Evolutionary conservation across 2,797 vertebrate genomes (phyloP).

Genomic region (Ctenopoma multispine): DNA sequence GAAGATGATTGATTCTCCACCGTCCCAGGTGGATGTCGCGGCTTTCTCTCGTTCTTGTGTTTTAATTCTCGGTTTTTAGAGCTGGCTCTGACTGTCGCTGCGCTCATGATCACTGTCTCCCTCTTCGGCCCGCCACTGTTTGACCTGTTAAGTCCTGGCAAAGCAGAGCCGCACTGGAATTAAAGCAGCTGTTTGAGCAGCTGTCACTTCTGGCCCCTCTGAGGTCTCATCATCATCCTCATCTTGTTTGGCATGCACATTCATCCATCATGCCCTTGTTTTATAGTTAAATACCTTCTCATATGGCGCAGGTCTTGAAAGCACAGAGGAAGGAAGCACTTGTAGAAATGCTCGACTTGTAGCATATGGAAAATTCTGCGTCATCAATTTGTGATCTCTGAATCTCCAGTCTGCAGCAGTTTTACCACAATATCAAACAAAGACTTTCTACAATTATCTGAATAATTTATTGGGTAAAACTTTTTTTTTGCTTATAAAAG

Average conservation of each 20-base stretch:
- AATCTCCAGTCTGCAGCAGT: neutral
- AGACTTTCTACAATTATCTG: neutral
- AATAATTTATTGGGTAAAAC: neutral
- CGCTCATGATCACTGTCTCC: slow-evolving; percentile 17
- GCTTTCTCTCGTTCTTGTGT: slow-evolving; percentile 8
- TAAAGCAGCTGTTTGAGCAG: slow-evolving; percentile 57
- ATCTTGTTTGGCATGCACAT: slow-evolving; percentile 11
- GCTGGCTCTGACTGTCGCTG: slow-evolving; percentile 1
- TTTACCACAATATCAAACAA: neutral
- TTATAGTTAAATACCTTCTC: neutral
- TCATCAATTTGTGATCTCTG: neutral
- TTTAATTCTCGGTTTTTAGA: slow-evolving; percentile 39
- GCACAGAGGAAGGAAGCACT: slow-evolving; percentile 2
- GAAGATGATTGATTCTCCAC: slow-evolving; percentile 39
- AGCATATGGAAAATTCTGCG: neutral
- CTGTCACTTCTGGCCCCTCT: slow-evolving; percentile 35
- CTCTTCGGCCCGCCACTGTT: slow-evolving; percentile 1
- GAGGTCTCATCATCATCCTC: too few species aligned
- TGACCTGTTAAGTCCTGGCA: slow-evolving; percentile 48
- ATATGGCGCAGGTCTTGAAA: neutral
- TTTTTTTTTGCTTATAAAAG: neutral
- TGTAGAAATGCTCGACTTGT: slow-evolving; percentile 11
- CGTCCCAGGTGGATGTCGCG: neutral
- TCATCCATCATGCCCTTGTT: neutral
- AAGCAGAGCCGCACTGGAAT: slow-evolving; percentile 35